Conservation (phyloP, 2,888 invertebrate genomes). For the Nephrotoma flavescens region DNA sequence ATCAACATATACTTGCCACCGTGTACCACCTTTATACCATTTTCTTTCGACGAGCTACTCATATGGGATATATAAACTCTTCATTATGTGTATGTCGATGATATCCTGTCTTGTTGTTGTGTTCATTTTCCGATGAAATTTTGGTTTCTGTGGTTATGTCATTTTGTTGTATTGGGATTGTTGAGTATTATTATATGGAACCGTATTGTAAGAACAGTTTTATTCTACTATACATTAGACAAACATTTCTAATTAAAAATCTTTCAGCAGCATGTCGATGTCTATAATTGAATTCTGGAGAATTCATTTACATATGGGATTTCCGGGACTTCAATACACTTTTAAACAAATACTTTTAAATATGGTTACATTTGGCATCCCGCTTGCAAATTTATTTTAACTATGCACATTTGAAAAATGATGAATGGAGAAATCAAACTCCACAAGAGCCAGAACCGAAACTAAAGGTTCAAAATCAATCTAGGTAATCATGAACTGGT, state of each 20-base stretch:
- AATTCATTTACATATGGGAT: too few relatives aligned
- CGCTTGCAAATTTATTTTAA: too few relatives aligned
- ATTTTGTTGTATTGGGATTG: neutral
- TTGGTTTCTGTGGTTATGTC: neutral
- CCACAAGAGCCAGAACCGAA: too few relatives aligned
- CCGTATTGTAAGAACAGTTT: neutral
- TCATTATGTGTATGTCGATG: neutral
- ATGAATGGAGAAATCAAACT: too few relatives aligned
- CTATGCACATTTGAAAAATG: too few relatives aligned
- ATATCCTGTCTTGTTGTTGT: neutral
- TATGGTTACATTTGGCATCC: too few relatives aligned
- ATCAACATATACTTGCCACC: neutral
- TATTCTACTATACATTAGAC: neutral
- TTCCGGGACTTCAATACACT: too few relatives aligned
- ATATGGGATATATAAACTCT: neutral
- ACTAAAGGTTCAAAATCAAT: too few relatives aligned
- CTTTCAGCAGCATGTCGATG: neutral
- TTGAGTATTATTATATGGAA: neutral
- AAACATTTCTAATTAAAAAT: neutral
- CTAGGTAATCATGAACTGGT: too few relatives aligned
- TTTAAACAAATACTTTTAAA: too few relatives aligned
- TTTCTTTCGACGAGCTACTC: neutral
- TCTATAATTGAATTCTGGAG: neutral
- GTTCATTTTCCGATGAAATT: neutral
- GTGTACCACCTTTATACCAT: neutral